These are phyloP conservation scores for Poliocrania exsul DNA, from an alignment of 2,797 vertebrate species.

Conservation along the genomic window DNA sequence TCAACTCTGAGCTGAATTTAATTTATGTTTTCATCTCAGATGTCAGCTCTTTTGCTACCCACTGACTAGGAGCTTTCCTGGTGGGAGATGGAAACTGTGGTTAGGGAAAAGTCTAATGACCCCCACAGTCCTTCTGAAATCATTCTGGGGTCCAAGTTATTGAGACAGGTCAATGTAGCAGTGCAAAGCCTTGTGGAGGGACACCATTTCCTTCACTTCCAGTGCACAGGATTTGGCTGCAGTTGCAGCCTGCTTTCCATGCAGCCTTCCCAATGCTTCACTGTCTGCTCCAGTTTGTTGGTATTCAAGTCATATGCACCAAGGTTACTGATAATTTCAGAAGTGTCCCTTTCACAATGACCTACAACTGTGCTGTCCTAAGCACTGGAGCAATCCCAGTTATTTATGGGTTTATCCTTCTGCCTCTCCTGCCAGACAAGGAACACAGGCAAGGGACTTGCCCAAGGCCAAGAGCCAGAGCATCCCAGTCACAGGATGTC, in stretches of 20 bases:
- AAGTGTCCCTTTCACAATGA: neutral
- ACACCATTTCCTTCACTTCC: neutral
- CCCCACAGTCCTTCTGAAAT: neutral
- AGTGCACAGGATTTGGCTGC: neutral
- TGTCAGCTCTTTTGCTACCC: neutral
- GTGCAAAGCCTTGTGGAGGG: neutral
- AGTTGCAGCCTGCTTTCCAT: neutral
- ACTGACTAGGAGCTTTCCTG: neutral
- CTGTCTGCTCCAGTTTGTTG: neutral
- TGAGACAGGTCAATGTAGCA: neutral
- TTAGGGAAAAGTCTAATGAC: neutral
- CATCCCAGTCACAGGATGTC: neutral
- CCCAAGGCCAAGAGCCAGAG: neutral
- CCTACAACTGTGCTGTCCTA: neutral
- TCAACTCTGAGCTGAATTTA: neutral
- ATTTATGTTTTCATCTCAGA: neutral
- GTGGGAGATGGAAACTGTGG: neutral
- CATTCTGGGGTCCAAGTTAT: neutral
- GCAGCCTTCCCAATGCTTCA: rapidly evolving
- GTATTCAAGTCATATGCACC: neutral
- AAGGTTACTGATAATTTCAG: neutral
- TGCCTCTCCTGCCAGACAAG: neutral
- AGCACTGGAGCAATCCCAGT: neutral
- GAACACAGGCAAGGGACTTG: neutral
- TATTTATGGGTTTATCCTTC: neutral